Evolutionary conservation across 2,888 invertebrate genomes (phyloP), one percentile per base, ranked within the genome.

Genomic region (Sminthurinus aureus): DNA sequence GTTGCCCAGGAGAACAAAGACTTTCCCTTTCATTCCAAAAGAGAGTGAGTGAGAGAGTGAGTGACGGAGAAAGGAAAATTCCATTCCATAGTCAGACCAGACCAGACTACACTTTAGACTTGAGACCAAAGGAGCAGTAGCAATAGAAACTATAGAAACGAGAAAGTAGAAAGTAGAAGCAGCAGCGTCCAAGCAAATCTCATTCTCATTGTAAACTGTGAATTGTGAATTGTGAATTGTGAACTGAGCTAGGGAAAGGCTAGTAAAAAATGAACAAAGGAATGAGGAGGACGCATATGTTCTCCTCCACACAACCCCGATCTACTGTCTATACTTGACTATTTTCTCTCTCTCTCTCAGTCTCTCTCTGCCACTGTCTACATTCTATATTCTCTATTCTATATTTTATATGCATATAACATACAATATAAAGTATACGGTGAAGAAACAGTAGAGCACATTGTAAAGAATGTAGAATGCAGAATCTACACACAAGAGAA

Each of bases 251-350:
- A n/a, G 69, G 69, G 9, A 69, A 69, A 69, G 64, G 64, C 38
- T 38, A 38, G 6, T 6, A 38, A 38, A 38, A 38, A 38, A 38
- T 38, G 38, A 38, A 38, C 38, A 38, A 38, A 38, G 38, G 38
- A 38, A 38, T 38, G 38, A 20, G 69, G 69, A 12, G 69, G 69
- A 22, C 69, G 69, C 69, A 69, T 69, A 69, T 69, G 69, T n/a
- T 69, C 11, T 64, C 64, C 64, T n/a, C 4, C 58, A 13, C 58
- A 58, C 58, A 2, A 58, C 0, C 38, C 9, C 9, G 2, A 58
- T n/a, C n/a, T 58, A 58, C 18, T 13, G 2, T 15, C 2, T 13
- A 58, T 6, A 58, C 58, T 18, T 11, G 1, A 15, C 58, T 2
- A 58, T 58, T 58, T 58, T 13, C 18, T 9, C 13, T 13, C 58